These are phyloP conservation scores for Paramisgurnus dabryanus DNA, from an alignment of 2,113 vertebrate genomes.

Conservation along the genomic window DNA sequence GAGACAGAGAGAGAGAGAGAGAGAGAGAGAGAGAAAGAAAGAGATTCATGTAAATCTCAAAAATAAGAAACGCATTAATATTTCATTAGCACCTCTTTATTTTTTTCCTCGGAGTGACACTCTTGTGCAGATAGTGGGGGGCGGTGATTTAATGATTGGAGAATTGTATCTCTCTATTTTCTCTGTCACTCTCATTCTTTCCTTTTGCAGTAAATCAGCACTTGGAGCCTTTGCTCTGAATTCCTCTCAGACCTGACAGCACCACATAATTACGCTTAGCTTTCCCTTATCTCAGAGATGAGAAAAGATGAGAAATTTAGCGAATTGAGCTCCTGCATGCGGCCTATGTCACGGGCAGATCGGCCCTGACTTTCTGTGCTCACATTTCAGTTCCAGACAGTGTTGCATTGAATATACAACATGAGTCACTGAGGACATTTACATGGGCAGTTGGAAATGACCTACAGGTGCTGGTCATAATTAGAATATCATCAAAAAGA, in stretches of 20 bases:
- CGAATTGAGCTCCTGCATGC: constrained; percentile 70
- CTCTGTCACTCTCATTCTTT: constrained; percentile 73
- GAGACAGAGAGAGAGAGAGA: constrained; percentile 61
- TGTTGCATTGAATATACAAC: neutral
- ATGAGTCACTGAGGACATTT: too few species aligned
- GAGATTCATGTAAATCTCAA: constrained; percentile 85
- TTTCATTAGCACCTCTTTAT: constrained; percentile 94
- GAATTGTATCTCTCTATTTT: constrained; percentile 61
- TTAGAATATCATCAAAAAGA: too few species aligned
- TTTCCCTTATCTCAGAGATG: constrained; percentile 76
- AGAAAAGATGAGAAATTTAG: constrained; percentile 79
- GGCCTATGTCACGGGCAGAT: constrained; percentile 62
- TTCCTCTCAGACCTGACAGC: constrained; percentile 73
- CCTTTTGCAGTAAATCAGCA: constrained; percentile 82
- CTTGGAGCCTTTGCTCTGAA: constrained; percentile 76
- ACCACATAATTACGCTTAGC: constrained; percentile 75
- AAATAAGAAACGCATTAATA: constrained; percentile 89
- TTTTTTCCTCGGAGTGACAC: constrained; percentile 84
- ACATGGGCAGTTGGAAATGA: too few species aligned
- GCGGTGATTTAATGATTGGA: constrained; percentile 84
- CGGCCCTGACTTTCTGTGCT: constrained; percentile 27
- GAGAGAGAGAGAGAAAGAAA: constrained; percentile 60
- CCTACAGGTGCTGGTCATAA: too few species aligned
- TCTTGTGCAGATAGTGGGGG: constrained; percentile 76
- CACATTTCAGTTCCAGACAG: constrained; percentile 11